phyloP scores from a whole-genome alignment of 2,113 vertebrate genomes.

The Mesitornis unicolor region DNA sequence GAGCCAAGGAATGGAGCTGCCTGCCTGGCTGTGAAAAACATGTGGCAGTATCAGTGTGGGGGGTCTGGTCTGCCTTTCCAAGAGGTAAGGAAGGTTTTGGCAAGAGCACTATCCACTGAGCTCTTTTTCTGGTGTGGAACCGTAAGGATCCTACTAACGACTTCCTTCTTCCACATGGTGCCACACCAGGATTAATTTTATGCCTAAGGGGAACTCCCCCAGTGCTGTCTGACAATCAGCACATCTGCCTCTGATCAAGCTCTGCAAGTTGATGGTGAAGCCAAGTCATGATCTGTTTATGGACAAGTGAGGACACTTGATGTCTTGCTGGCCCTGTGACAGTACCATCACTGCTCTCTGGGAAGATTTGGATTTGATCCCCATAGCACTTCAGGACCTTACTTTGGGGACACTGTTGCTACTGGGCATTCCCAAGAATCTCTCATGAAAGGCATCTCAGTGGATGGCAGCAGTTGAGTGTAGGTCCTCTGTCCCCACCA shows the following conservation, averaged over 20 bases:
- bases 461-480: background rate
- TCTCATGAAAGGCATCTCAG: background rate
- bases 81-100: background rate
- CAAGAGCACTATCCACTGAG: background rate
- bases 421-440: background rate
- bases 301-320: background rate
- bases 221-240: background rate
- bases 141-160: background rate
- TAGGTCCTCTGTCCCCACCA: background rate
- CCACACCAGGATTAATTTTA: background rate
- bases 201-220: background rate
- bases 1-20: background rate
- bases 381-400: rapidly evolving
- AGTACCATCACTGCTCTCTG: background rate
- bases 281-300: background rate
- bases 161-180: background rate
- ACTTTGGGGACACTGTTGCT: background rate
- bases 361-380: background rate
- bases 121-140: background rate
- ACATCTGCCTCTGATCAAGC: background rate
- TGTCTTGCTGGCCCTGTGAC: background rate
- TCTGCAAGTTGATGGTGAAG: background rate
- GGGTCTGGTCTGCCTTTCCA: background rate
- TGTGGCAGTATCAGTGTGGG: background rate
- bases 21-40: background rate